Evolutionary conservation across 2,797 vertebrate species (phyloP), one percentile per base, ranked within the genome.

Genomic region (Sebastes wilsoni): DNA sequence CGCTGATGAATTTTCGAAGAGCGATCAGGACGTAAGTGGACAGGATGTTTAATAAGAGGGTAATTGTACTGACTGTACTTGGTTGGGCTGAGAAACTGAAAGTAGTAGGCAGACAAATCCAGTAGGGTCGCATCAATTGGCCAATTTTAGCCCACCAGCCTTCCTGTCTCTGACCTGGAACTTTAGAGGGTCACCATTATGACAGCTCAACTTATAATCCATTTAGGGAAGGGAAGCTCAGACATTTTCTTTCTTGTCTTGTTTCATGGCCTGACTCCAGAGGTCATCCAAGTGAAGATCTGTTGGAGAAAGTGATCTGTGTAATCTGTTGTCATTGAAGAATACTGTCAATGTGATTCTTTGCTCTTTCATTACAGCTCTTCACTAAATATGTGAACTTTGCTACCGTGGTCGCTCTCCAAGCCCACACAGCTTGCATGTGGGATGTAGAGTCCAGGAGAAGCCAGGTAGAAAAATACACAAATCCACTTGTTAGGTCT

Each of bases 351-450:
- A 55, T 27, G 14, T 34, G n/a, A 49, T 22, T 70, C 13, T 68
- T 32, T 84, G 2, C 23, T 82, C 4, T 74, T 74, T 55, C 8
- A 5, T 69, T 62, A 77, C 90, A 99, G 98, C 94, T 99, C 78
- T 98, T 99, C 90, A 93, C 78, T 87, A 98, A 97, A 94, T 98
- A 98, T 82, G 71, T 97, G 70, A 95, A 92, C 91, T 97, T 98
- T 89, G 90, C 96, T 60, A 72, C 95, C 28, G 30, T 97, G 78
- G 72, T 94, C 46, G 30, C 94, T 79, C 94, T 92, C 76, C 94
- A 96, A 79, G 89, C 96, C 30, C 95, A 97, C 76, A 95, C 71
- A 0, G 49, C 93, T 0, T 97, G 97, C 68, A 95, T 98, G 92
- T 94, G 97, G 93, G 97, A 93, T 59, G 75, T 98, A 65, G 98